These are phyloP conservation scores for Thamnophis elegans DNA, from an alignment of 2,797 vertebrate genomes.

Conservation along the genomic window DNA sequence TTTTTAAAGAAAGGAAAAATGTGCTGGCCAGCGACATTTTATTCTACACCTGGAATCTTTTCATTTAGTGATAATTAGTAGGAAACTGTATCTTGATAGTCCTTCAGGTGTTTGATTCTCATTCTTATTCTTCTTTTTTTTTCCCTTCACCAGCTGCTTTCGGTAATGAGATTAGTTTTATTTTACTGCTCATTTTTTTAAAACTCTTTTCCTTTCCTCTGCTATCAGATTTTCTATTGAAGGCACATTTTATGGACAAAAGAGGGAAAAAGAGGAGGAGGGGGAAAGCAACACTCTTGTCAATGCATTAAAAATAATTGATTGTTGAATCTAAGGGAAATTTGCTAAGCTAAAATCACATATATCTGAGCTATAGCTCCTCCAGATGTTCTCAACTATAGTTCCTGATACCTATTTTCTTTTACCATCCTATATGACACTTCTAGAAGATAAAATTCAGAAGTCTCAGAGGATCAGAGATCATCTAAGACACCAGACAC, in stretches of 20 bases:
- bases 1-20: background rate
- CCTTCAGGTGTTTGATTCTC: slow-evolving; percentile 50
- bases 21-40: slow-evolving; percentile 14
- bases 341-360: slow-evolving; percentile 4
- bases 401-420: background rate
- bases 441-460: background rate
- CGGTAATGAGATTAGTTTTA: slow-evolving; percentile 9
- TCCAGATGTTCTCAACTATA: background rate
- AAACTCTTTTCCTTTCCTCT: slow-evolving; percentile 23
- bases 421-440: background rate
- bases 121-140: slow-evolving; percentile 10
- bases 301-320: background rate
- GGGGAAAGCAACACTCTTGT: background rate
- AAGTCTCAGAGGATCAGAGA: background rate
- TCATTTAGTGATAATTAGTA: slow-evolving; percentile 40
- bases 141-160: slow-evolving; percentile 31
- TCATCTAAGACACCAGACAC: background rate
- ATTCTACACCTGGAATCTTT: slow-evolving; percentile 5
- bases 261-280: background rate
- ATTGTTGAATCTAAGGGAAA: slow-evolving; percentile 2
- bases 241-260: slow-evolving; percentile 24
- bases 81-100: slow-evolving; percentile 24
- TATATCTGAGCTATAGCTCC: background rate
- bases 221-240: slow-evolving; percentile 10
- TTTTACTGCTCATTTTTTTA: background rate